phyloP scores from a whole-genome alignment of 2,797 vertebrate genomes.

The Lepus townsendii region DNA sequence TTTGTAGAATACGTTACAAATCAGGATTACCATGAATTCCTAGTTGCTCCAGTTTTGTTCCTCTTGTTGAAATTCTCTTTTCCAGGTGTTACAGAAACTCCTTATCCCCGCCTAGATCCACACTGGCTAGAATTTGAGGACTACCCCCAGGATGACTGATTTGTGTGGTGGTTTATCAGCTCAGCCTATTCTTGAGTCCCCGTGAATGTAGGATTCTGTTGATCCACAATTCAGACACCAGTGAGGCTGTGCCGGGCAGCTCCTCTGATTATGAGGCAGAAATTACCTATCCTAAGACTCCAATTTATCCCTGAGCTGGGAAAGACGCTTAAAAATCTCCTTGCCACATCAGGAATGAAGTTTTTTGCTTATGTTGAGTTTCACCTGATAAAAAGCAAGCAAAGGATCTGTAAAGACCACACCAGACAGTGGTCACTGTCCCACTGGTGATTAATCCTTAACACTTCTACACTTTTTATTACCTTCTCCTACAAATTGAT shows the following conservation, averaged over 20 bases:
- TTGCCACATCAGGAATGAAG: neutral
- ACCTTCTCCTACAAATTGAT: neutral
- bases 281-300: neutral
- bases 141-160: no score
- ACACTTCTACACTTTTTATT: neutral
- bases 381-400: neutral
- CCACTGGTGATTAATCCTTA: neutral
- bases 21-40: fast-evolving
- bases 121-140: neutral
- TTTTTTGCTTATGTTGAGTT: neutral
- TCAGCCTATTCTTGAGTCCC: neutral
- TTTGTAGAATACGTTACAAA: neutral
- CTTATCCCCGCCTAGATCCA: neutral
- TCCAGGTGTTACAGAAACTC: neutral
- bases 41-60: neutral
- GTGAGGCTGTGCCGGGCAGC: neutral
- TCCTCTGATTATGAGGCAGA: neutral
- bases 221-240: neutral
- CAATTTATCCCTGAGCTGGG: neutral
- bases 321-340: neutral
- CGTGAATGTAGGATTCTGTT: neutral
- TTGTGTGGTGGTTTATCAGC: neutral
- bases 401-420: neutral
- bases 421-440: no score
- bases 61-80: neutral